Evolutionary conservation across 2,113 vertebrate genomes (phyloP).

Genomic region (Pedetes capensis): DNA sequence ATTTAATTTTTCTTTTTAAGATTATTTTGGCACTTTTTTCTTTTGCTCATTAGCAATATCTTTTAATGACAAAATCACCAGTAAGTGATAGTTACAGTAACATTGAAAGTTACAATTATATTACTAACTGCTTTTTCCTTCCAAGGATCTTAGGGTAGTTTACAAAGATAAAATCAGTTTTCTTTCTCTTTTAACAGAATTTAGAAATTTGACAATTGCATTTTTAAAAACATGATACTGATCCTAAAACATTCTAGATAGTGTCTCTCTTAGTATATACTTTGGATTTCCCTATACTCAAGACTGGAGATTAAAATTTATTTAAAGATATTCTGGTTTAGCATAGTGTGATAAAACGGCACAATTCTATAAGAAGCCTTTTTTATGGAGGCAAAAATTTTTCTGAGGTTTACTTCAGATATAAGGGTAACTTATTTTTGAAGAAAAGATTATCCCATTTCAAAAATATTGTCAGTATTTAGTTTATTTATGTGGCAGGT

Average conservation of each 20-base stretch:
- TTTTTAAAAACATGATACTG: background rate
- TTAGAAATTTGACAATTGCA: slow-evolving; percentile 49
- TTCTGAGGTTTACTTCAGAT: slow-evolving; percentile 35
- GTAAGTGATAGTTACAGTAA: background rate
- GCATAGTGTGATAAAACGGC: background rate
- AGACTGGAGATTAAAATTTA: slow-evolving; percentile 16
- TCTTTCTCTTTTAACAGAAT: slow-evolving; percentile 19
- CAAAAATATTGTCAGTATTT: slow-evolving; percentile 30
- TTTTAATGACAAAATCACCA: slow-evolving; percentile 45
- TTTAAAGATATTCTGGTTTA: slow-evolving; percentile 34
- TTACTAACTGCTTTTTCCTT: slow-evolving; percentile 27
- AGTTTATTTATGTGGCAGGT: background rate
- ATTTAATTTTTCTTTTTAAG: slow-evolving; percentile 37
- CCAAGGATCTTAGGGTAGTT: slow-evolving; percentile 8
- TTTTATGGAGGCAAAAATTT: background rate
- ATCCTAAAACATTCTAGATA: background rate
- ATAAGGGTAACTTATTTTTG: slow-evolving; percentile 6
- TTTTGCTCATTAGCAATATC: background rate
- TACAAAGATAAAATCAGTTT: slow-evolving; percentile 54
- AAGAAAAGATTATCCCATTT: background rate
- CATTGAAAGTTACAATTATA: background rate
- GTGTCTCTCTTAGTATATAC: background rate
- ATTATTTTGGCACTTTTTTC: background rate
- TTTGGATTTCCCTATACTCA: slow-evolving; percentile 5
- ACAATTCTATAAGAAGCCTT: background rate